Percentiles rank a stretch among this genome's conserved stretches.
Conservation (phyloP, 2,888 invertebrate species). For the Coenonympha arcania region DNA sequence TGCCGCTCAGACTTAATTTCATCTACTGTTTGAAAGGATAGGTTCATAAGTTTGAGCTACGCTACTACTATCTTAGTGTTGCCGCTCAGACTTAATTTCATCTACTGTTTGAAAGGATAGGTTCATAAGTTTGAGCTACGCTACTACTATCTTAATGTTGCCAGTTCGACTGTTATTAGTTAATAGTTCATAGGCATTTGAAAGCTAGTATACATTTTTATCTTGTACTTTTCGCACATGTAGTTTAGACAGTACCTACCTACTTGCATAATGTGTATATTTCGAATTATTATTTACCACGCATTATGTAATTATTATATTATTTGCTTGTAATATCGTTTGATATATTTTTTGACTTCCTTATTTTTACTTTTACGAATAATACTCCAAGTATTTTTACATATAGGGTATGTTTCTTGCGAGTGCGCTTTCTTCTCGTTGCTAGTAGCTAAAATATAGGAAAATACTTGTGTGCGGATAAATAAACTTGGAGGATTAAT, state of each 20-base stretch:
- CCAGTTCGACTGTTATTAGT: neutral
- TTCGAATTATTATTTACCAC: slow-evolving; percentile 7
- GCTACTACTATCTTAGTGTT: no score
- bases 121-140: no score
- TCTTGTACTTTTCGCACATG: neutral
- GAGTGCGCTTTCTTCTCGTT: neutral
- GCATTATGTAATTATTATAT: slow-evolving; percentile 25
- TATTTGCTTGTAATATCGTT: slow-evolving; percentile 25
- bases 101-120: no score
- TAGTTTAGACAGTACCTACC: neutral
- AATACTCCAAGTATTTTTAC: slow-evolving; percentile 16
- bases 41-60: no score
- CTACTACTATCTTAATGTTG: no score
- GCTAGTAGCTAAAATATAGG: neutral
- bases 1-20: no score
- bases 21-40: no score
- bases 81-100: no score
- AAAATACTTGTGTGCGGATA: neutral
- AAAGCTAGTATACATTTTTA: neutral
- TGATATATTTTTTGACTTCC: slow-evolving; percentile 10
- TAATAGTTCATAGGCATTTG: neutral
- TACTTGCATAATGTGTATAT: neutral
- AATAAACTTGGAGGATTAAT: slow-evolving; percentile 19
- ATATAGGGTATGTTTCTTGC: neutral
- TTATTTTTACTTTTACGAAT: slow-evolving; percentile 8